Conservation (phyloP, 2,888 invertebrate species). For the Tetragonula carbonaria region DNA sequence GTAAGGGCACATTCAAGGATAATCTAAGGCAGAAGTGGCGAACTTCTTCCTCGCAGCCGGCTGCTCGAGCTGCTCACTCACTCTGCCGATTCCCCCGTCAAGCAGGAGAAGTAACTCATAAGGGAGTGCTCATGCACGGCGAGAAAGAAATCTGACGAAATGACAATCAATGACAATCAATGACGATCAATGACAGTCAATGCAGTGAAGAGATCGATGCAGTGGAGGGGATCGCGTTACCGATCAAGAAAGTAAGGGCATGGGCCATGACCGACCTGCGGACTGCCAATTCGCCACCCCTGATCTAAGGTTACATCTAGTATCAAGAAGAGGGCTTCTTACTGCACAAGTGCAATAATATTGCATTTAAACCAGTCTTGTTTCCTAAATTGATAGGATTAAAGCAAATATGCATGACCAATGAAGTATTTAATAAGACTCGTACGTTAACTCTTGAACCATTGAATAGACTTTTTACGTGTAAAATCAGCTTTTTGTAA, state of each 20-base stretch:
- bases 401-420: conserved; percentile 48
- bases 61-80: conserved; percentile 15
- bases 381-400: conserved; percentile 35
- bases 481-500: conserved; percentile 43
- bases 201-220: too few species aligned
- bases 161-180: too few species aligned
- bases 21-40: conserved; percentile 15
- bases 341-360: conserved; percentile 33
- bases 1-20: conserved; percentile 49
- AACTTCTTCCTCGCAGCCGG: conserved; percentile 20
- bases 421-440: conserved; percentile 45
- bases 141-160: too few species aligned
- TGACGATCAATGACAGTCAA: too few species aligned
- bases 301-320: conserved; percentile 33
- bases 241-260: too few species aligned
- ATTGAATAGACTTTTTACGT: conserved; percentile 54
- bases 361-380: conserved; percentile 40
- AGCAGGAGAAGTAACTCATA: too few species aligned
- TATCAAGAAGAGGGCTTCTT: conserved; percentile 42
- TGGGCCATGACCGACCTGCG: too few species aligned
- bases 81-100: neutral
- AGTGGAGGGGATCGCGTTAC: too few species aligned
- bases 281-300: neutral
- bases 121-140: too few species aligned
- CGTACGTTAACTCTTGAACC: conserved; percentile 47